These are phyloP conservation scores for Heterochromis multidens DNA, from an alignment of 2,113 vertebrate species.

Conservation along the genomic window DNA sequence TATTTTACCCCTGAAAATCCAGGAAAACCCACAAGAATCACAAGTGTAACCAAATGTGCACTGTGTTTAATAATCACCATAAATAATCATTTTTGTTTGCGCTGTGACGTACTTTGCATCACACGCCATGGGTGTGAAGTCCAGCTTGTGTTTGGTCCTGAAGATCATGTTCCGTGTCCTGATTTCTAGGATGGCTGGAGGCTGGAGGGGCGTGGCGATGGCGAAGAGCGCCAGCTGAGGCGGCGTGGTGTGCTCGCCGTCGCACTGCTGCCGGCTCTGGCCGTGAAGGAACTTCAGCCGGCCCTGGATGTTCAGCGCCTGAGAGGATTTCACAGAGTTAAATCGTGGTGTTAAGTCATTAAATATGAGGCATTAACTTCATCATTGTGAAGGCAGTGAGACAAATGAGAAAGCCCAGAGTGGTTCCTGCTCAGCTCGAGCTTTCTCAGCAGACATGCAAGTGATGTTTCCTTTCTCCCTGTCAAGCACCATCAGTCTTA, in stretches of 20 bases:
- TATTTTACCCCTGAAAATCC: conserved; percentile 66
- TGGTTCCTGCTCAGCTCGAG: not conserved
- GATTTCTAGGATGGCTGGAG: conserved; percentile 76
- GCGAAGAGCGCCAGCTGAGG: conserved; percentile 78
- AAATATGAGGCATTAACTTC: not conserved
- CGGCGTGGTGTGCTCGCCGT: conserved; percentile 31
- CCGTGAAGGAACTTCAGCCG: conserved; percentile 79
- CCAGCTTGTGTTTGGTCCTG: conserved; percentile 82
- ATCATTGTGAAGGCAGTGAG: not conserved
- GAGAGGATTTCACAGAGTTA: not conserved
- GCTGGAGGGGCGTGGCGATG: conserved; percentile 77
- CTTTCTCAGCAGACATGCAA: not conserved
- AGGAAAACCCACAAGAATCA: not conserved
- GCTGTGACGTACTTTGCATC: conserved; percentile 71
- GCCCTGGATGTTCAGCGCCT: conserved; percentile 80
- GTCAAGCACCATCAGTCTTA: conserved; percentile 2
- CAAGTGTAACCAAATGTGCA: not conserved
- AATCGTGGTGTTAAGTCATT: not conserved
- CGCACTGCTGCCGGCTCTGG: conserved; percentile 59
- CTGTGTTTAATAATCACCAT: not conserved
- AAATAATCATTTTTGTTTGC: not conserved
- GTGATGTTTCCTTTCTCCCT: not conserved
- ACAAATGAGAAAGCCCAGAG: not conserved
- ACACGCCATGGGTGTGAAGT: conserved; percentile 79
- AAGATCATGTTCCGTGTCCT: conserved; percentile 79